Evolutionary conservation across 2,113 vertebrate genomes (phyloP).

Genomic region (Cricetomys ansorgei): DNA sequence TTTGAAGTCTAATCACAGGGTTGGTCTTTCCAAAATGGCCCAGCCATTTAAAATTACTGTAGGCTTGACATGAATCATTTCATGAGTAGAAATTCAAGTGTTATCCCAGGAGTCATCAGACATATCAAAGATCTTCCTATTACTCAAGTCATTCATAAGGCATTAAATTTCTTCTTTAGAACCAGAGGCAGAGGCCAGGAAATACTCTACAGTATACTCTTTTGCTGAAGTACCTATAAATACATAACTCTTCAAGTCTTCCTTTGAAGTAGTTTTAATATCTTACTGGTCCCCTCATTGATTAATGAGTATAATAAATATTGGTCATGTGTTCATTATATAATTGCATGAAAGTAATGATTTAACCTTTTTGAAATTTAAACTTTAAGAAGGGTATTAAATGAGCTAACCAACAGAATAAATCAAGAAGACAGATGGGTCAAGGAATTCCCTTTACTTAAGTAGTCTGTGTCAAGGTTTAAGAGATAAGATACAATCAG

Average conservation of each 20-base stretch:
- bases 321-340: not conserved
- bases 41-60: not conserved
- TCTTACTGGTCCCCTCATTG: not conserved
- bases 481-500: not conserved
- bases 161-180: not conserved
- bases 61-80: not conserved
- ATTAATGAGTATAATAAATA: slow-evolving; percentile 31
- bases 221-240: not conserved
- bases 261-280: slow-evolving; percentile 34
- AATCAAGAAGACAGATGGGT: not conserved
- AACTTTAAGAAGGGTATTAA: slow-evolving; percentile 1
- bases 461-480: not conserved
- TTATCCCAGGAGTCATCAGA: not conserved
- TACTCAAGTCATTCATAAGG: not conserved
- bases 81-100: not conserved
- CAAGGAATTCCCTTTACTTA: not conserved
- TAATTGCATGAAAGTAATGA: slow-evolving; percentile 38
- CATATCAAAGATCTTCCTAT: not conserved
- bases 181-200: not conserved
- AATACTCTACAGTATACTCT: not conserved
- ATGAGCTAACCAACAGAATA: slow-evolving; percentile 3
- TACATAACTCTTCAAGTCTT: not conserved
- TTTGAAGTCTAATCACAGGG: not conserved
- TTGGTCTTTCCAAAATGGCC: not conserved
- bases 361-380: slow-evolving; percentile 57